A percentile compares a stretch with the other conserved stretches of the same genome.
phyloP scores from a whole-genome alignment of 92 coral and sea anemone species.

The Ricordea florida region DNA sequence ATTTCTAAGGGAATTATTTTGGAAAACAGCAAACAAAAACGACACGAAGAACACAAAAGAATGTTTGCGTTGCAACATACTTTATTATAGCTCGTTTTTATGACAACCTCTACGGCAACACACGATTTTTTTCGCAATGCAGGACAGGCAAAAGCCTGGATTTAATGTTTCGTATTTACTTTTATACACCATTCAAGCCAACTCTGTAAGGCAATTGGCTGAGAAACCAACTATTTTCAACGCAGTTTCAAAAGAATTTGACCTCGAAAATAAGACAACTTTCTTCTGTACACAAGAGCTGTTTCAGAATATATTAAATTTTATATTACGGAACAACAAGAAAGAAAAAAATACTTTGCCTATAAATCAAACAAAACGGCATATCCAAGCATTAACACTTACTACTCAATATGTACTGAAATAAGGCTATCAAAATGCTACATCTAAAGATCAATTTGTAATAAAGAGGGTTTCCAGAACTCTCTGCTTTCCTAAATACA shows the following conservation, averaged over 20 bases:
- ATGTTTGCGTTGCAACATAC: slow-evolving; percentile 11
- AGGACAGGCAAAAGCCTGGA: neutral
- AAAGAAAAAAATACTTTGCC: neutral
- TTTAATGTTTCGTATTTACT: neutral
- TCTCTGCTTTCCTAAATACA: too few relatives aligned
- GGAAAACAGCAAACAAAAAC: neutral
- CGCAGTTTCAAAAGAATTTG: slow-evolving; percentile 19
- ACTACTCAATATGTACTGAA: neutral
- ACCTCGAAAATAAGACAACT: slow-evolving; percentile 12
- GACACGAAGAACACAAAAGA: neutral
- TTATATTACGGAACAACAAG: neutral
- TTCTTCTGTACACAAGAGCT: slow-evolving; percentile 11
- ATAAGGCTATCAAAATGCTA: neutral
- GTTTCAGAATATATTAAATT: slow-evolving; percentile 6
- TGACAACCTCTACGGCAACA: neutral
- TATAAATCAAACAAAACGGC: neutral
- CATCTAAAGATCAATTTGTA: neutral
- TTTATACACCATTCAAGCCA: neutral
- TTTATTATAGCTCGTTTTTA: slow-evolving; percentile 7
- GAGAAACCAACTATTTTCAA: slow-evolving; percentile 8
- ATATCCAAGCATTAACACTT: neutral
- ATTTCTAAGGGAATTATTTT: too few relatives aligned
- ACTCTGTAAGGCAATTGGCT: neutral
- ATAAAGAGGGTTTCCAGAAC: slow-evolving; percentile 1
- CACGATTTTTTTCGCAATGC: slow-evolving; percentile 1